Conservation (phyloP, 2,113 vertebrate genomes). For the Clarias magur region DNA sequence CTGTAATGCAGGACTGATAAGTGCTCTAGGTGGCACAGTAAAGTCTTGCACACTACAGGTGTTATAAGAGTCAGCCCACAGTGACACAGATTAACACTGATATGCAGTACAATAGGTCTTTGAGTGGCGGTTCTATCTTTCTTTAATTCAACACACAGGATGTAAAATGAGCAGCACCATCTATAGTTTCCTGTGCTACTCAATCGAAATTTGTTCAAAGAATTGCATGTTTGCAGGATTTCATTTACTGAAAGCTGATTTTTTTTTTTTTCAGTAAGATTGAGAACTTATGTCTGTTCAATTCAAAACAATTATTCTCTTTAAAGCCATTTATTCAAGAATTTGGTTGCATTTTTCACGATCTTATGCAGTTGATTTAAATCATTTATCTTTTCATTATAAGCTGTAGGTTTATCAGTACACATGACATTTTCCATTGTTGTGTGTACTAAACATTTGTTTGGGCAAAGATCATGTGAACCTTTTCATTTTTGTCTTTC, state of each 20-base stretch:
- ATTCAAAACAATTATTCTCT: background rate
- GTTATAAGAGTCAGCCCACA: background rate
- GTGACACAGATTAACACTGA: background rate
- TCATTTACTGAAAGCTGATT: background rate
- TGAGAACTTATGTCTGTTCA: background rate
- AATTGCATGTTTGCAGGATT: background rate
- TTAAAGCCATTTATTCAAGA: too few species aligned
- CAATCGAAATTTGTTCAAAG: background rate
- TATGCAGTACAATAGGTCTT: background rate
- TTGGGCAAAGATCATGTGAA: background rate
- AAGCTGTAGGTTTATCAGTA: background rate
- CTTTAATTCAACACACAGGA: background rate
- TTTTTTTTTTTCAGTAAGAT: background rate
- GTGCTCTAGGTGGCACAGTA: background rate
- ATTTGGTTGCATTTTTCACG: background rate
- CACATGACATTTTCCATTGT: background rate
- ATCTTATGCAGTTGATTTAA: background rate
- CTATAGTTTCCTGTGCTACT: background rate
- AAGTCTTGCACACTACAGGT: background rate
- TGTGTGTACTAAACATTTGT: background rate
- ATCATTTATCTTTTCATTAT: background rate
- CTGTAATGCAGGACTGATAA: background rate
- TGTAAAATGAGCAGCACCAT: background rate
- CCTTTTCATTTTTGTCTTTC: background rate
- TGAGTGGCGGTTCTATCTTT: background rate